phyloP scores from a whole-genome alignment of 1,140 invertebrate species.

The Brachionus plicatilis region DNA sequence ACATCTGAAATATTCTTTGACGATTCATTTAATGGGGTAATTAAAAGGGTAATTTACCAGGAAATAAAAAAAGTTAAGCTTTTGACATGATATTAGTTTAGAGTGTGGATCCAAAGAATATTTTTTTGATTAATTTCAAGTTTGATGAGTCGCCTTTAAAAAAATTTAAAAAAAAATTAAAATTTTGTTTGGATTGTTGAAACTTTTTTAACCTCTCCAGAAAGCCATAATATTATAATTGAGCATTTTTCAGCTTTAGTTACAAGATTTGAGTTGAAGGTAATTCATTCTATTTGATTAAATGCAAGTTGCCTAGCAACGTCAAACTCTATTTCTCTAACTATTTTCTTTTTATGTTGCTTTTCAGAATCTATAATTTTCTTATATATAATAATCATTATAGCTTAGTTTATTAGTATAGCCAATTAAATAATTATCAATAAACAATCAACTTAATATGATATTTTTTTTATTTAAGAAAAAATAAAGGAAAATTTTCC shows the following conservation, averaged over 20 bases:
- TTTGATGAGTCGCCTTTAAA: not conserved
- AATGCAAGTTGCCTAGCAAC: conserved; percentile 22
- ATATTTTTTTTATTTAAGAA: not conserved
- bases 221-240: conserved; percentile 1
- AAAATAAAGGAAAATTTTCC: not conserved
- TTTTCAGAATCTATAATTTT: conserved; percentile 30
- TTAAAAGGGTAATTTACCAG: too few relatives aligned
- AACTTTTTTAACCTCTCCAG: not conserved
- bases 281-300: conserved; percentile 22
- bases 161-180: not conserved
- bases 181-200: not conserved
- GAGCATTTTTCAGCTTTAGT: conserved; percentile 4
- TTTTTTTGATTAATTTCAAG: too few relatives aligned
- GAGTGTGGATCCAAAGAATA: too few relatives aligned
- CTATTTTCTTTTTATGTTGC: not conserved
- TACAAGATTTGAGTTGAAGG: conserved; percentile 17
- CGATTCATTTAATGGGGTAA: too few relatives aligned
- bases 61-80: too few relatives aligned
- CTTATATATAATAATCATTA: conserved; percentile 37
- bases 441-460: not conserved
- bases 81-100: too few relatives aligned
- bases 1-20: too few relatives aligned
- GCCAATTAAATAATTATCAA: conserved; percentile 13
- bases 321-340: conserved; percentile 15
- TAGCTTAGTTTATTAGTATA: not conserved